Percentiles rank a stretch among this genome's conserved stretches.
phyloP scores from a whole-genome alignment of 2,888 invertebrate genomes.

The Xestia c-nigrum region DNA sequence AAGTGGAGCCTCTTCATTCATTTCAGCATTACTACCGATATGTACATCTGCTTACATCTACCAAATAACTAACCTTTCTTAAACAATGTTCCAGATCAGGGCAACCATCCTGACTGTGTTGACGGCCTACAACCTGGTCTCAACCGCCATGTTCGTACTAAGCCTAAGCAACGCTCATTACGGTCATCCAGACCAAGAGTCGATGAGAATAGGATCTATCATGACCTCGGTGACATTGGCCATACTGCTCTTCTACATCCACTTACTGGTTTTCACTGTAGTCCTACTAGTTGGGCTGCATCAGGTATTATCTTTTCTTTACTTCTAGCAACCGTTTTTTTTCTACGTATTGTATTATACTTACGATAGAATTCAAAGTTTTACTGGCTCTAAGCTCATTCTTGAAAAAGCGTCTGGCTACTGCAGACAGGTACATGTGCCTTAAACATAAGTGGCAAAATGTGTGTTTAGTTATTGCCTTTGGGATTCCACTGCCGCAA shows the following conservation, averaged over 20 bases:
- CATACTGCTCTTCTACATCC: conserved; percentile 41
- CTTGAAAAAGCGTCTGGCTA: too few relatives aligned
- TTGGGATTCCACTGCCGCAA: too few relatives aligned
- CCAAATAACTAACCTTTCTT: not conserved
- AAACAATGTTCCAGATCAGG: conserved; percentile 57
- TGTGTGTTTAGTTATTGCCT: not conserved
- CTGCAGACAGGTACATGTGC: too few relatives aligned
- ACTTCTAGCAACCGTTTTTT: not conserved
- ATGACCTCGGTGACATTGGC: not conserved
- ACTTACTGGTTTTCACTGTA: conserved; percentile 59
- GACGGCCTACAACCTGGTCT: conserved; percentile 29
- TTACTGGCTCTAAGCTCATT: not conserved
- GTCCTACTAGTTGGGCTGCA: conserved; percentile 67
- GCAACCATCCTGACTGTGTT: conserved; percentile 46
- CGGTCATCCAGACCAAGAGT: not conserved
- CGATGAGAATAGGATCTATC: not conserved
- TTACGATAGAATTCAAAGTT: not conserved
- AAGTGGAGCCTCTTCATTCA: not conserved
- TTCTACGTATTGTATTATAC: too few relatives aligned
- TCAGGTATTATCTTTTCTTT: conserved; percentile 56
- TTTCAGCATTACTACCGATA: not conserved
- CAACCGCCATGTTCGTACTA: conserved; percentile 3
- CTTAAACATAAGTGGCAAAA: not conserved
- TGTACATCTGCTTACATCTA: not conserved
- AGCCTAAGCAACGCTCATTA: not conserved